Evolutionary conservation across 2,888 invertebrate genomes (phyloP), one percentile per base, ranked within the genome.

Genomic region (Seira ritae): DNA sequence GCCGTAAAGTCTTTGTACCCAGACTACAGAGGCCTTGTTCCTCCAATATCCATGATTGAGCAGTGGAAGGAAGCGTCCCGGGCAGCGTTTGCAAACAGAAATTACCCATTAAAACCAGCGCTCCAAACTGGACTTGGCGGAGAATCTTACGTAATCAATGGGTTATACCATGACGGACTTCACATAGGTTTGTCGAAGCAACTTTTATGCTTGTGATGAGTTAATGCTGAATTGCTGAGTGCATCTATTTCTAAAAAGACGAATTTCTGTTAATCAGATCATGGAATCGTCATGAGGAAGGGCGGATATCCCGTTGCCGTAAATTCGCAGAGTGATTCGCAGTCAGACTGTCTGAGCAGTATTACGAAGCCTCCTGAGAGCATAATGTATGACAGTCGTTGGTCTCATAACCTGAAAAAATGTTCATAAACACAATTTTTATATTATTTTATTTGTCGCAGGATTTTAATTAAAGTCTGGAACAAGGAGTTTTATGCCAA

Each of bases 121-220:
- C 89, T 95, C 74, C 91, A 92, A 78, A 89, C 90, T 68, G 93
- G 92, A 0, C 89, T 95, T 15, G 94, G 94, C 0, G 93, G 93
- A 1, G 88, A 91, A 1, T 91, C 92, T 22, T 94, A 92, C 89
- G 91, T 94, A 0, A 91, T 91, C 31, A 92, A 91, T 76, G 92
- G 93, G 82, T 90, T 94, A 0, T 90, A 90, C 86, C 92, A 93
- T 69, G 91, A 91, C 71, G 93, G 93, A 10, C 91, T 93, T 89
- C 90, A 92, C 84, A 91, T 93, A 81, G 94, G 94, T 94, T 88
- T 90, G 90, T 23, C 37, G 1, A 17, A 42, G 20, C 10, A 50
- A 46, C n/a, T 69, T 23, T 67, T 17, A 46, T 46, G 10, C 10
- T 15, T 46, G 50, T 15, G 10, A 46, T 46, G 15, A 15, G 15